Base-by-base conservation (phyloP, 2,113 vertebrate species). In the Cavia porcellus region DNA sequence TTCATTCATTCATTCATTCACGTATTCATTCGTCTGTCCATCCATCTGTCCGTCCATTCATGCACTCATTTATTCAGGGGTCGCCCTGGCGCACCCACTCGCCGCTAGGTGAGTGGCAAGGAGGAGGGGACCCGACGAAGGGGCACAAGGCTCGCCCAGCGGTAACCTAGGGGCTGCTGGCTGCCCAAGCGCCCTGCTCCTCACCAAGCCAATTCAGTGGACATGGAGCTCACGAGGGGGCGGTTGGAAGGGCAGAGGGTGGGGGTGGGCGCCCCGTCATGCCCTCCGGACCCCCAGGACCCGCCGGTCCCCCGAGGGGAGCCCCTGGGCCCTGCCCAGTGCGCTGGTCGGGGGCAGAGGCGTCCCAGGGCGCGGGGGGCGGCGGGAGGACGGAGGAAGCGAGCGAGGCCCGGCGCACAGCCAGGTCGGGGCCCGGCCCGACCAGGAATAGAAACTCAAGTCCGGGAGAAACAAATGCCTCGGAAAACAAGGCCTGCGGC, bases 381-480 rank as follows among this genome's bases (percentile, higher is more conserved):
- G 72, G 96, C 96, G 95, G 96, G 85, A 97, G 96, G 32, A 55
- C 11, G 94, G 96, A 97, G 83, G 59, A 86, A 66, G 97, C 30
- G 8, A 2, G 15, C 90, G 95, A 35, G 28, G 42, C 72, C 47
- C 30, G 52, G 72, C 0, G 0, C 87, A 14, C 24, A 91, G 75
- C 84, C 0, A 81, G 86, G 0, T 0, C 47, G 75, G 0, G 74
- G 85, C 87, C n/a, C 3, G 11, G 85, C 64, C 81, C 52, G 68
- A 47, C 80, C 38, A 77, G 79, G 92, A 86, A 90, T 45, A 94
- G 95, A 90, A 57, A 81, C 72, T 83, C 15, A 13, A 86, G 75
- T 94, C 86, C 66, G 74, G 2, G 11, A 86, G 79, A 94, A 97
- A 92, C 57, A 90, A 94, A 66, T 82, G 62, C 74, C 47, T 68